These are phyloP conservation scores for Mormyrops boulengeri DNA, from an alignment of 2,797 vertebrate genomes.

Conservation along the genomic window DNA sequence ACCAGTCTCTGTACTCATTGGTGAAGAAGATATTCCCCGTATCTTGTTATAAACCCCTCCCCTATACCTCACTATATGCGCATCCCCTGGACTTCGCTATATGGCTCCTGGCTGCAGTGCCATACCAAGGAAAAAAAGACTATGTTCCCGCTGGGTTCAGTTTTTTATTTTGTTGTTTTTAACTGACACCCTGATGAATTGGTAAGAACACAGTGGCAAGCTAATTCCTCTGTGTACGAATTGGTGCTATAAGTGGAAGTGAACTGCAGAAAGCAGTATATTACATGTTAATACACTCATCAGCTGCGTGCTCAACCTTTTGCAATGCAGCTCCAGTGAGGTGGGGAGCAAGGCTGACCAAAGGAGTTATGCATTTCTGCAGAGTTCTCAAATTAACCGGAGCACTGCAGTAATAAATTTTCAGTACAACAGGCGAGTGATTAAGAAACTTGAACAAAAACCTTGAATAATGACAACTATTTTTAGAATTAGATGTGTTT, in stretches of 20 bases:
- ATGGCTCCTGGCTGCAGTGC: background rate
- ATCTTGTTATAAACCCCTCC: background rate
- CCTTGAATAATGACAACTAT: constrained; percentile 27
- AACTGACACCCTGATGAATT: background rate
- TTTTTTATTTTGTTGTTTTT: background rate
- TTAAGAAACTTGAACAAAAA: constrained; percentile 30
- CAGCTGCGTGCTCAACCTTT: background rate
- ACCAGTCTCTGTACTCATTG: background rate
- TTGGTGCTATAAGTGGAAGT: background rate
- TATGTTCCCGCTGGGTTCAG: background rate
- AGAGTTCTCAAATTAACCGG: constrained; percentile 27
- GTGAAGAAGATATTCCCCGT: background rate
- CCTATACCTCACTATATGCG: background rate
- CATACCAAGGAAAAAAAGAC: background rate
- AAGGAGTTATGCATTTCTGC: constrained; percentile 13
- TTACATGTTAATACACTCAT: background rate
- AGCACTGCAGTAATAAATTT: constrained; percentile 11
- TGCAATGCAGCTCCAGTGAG: constrained; percentile 13
- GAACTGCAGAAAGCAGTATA: background rate
- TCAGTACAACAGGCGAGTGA: constrained; percentile 22
- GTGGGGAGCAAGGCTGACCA: constrained; percentile 1
- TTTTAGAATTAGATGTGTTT: constrained; percentile 23
- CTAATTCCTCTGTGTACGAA: background rate
- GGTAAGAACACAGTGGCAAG: background rate
- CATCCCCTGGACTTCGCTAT: background rate